Evolutionary conservation across 2,113 vertebrate species (phyloP).

Genomic region (Ptilonorhynchus violaceus): DNA sequence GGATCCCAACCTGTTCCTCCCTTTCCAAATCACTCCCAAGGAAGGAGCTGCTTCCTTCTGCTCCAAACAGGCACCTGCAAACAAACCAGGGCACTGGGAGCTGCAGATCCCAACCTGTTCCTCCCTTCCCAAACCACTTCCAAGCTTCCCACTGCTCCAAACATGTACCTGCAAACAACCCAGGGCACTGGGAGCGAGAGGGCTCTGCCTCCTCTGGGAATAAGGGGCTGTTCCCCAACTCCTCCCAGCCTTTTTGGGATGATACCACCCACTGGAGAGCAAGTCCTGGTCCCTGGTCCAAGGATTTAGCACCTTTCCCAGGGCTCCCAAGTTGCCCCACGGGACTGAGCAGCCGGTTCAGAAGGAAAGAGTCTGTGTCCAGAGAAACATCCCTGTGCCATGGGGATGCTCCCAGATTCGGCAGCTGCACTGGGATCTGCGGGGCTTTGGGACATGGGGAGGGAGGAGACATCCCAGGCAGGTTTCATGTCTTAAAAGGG

Average conservation of each 20-base stretch:
- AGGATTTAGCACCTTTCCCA: neutral
- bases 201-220: neutral
- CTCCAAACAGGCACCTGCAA: neutral
- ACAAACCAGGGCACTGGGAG: rapidly evolving
- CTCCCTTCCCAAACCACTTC: neutral
- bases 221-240: rapidly evolving
- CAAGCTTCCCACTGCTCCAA: neutral
- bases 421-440: rapidly evolving
- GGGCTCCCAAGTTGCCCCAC: neutral
- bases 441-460: neutral
- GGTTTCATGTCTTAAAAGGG: neutral
- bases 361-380: neutral
- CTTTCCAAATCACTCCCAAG: neutral
- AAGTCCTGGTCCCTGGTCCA: neutral
- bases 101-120: neutral
- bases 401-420: neutral
- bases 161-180: too few species aligned
- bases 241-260: neutral
- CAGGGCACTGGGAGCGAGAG: rapidly evolving
- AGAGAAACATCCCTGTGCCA: neutral
- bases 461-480: neutral
- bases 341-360: neutral
- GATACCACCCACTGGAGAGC: neutral
- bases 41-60: neutral
- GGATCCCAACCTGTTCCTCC: neutral